phyloP scores from a whole-genome alignment of 2,113 vertebrate genomes.

The Mesoclemmys tuberculata region DNA sequence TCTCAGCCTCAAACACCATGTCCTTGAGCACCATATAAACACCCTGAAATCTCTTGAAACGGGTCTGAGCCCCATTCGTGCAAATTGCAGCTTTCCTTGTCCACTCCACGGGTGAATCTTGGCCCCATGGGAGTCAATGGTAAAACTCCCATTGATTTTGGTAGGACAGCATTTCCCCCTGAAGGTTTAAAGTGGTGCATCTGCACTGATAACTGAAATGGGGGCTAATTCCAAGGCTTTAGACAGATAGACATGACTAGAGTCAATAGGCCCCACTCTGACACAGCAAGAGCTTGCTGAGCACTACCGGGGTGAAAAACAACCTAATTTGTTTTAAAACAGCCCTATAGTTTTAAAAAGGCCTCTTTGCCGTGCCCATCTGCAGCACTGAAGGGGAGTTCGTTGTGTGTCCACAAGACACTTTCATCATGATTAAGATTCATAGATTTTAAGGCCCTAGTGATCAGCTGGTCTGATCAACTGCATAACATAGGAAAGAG shows the following conservation, averaged over 20 bases:
- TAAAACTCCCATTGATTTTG: neutral
- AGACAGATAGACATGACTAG: neutral
- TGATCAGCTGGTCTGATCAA: neutral
- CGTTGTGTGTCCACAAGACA: neutral
- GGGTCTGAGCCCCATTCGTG: neutral
- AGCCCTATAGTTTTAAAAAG: neutral
- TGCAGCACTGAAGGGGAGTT: neutral
- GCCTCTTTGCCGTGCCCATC: neutral
- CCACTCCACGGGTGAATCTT: neutral
- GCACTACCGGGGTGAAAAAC: neutral
- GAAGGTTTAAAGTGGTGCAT: neutral
- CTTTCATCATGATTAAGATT: too few species aligned
- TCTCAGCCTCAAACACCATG: neutral
- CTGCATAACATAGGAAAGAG: neutral
- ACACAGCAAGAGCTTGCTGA: neutral
- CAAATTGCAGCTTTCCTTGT: neutral
- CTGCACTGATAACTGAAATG: neutral
- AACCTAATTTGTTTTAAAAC: neutral
- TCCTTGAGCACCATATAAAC: neutral
- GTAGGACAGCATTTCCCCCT: neutral
- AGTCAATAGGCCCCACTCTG: neutral
- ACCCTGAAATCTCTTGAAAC: conserved; percentile 18
- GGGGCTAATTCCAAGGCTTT: conserved; percentile 10
- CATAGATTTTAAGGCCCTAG: neutral
- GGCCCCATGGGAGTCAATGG: neutral